These are phyloP conservation scores for Acleris emargana DNA, from an alignment of 2,888 invertebrate species.

Conservation along the genomic window DNA sequence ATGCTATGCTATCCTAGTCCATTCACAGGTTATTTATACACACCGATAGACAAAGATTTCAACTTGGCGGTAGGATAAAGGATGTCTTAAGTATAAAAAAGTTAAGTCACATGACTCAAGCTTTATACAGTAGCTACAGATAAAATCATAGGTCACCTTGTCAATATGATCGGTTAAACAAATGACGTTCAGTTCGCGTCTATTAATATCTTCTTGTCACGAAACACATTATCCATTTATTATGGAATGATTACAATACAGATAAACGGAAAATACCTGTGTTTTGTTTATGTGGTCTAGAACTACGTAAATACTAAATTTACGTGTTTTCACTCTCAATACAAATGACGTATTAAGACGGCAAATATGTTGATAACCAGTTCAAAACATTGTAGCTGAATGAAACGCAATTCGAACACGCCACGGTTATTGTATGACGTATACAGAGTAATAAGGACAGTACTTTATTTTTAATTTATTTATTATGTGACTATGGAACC, in stretches of 20 bases:
- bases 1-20: too few species aligned
- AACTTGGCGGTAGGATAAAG: too few species aligned
- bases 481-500: too few species aligned
- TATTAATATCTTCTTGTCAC: constrained; percentile 32
- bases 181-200: constrained; percentile 39
- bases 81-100: background rate
- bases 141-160: constrained; percentile 52
- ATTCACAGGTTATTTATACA: too few species aligned
- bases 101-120: constrained; percentile 22
- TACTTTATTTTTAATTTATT: too few species aligned
- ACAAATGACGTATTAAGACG: constrained; percentile 6
- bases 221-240: constrained; percentile 25
- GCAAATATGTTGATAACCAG: constrained; percentile 2
- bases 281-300: constrained; percentile 1
- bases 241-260: constrained; percentile 22
- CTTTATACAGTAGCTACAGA: constrained; percentile 36
- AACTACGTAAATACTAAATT: too few species aligned
- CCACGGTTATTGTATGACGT: constrained; percentile 8
- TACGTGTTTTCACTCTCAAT: too few species aligned
- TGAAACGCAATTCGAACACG: constrained; percentile 4
- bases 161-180: constrained; percentile 41
- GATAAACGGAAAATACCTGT: constrained; percentile 28
- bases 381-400: background rate
- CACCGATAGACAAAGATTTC: too few species aligned
- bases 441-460: too few species aligned